Base-by-base conservation (phyloP, 2,113 vertebrate species). In the Coturnix japonica region DNA sequence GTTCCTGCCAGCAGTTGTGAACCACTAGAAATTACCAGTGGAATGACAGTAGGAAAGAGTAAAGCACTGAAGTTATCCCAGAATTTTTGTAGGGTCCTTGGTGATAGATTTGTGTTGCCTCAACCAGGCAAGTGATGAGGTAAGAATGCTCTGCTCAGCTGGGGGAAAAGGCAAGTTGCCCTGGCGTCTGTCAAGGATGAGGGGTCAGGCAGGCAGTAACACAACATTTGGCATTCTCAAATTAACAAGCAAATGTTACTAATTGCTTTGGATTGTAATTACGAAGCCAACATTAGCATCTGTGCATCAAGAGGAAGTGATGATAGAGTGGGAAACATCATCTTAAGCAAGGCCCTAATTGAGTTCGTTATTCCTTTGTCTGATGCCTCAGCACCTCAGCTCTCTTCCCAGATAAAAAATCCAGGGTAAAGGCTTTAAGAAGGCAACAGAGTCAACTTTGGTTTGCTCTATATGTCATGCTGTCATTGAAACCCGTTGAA, bases 41-140 rank as follows among this genome's bases (percentile, higher is more conserved):
- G 47, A 53, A 67, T 28, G 30, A 44, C 31, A 44, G 33, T 73
- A 91, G 37, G 54, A 44, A 95, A 85, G 21, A 51, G 41, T 37
- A 26, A 90, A 95, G 53, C 47, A 30, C 74, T 86, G 46, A 90
- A 83, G 71, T 94, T 87, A 91, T 64, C 89, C 64, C 60, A 74
- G n/a, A 60, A 67, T 47, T 92, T 71, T 49, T 77, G 78, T 92
- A 85, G 81, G 60, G 37, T 85, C 53, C 54, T 92, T 66, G 6
- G 30, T 78, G 35, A 51, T 41, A 66, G 51, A 41, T 28, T 44
- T 81, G 13, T 87, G 46, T 85, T 85, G 61, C 75, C 60, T 87
- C 39, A 85, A 37, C 51, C 37, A 51, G 63, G 13, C 74, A 87
- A 78, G 63, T 85, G 51, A 51, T 79, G 74, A 81, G 20, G 78